A percentile compares a stretch with the other conserved stretches of the same genome.
Conservation (phyloP, 2,113 vertebrate species). For the Mesembrinibis cayennensis region DNA sequence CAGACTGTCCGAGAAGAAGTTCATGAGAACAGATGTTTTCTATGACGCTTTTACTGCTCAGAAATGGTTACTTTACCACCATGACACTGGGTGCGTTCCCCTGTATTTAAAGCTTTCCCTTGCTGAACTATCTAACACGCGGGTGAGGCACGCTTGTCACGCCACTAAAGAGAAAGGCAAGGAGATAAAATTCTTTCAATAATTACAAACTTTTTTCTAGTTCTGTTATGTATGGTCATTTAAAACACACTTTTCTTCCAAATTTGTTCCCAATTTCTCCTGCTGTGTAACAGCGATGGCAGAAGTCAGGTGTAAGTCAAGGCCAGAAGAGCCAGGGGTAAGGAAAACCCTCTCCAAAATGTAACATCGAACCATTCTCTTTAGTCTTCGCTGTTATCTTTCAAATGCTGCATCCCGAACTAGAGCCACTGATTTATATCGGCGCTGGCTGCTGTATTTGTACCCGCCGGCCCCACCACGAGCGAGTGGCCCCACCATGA, state of each 20-base stretch:
- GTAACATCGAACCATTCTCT: background rate
- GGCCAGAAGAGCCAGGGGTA: background rate
- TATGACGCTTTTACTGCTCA: background rate
- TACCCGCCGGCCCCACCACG: background rate
- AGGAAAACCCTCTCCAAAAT: background rate
- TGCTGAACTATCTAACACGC: background rate
- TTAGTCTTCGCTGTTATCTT: background rate
- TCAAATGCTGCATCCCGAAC: background rate
- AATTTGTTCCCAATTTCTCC: background rate
- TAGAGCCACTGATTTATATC: accelerated
- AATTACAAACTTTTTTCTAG: background rate
- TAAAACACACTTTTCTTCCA: background rate
- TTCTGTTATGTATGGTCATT: background rate
- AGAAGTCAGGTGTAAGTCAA: background rate
- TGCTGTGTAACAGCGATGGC: background rate
- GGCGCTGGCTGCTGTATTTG: background rate
- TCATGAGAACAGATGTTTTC: background rate
- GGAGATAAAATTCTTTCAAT: background rate
- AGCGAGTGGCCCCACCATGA: background rate
- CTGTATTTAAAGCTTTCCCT: background rate
- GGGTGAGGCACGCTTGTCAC: background rate
- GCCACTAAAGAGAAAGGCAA: background rate
- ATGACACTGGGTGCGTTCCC: background rate
- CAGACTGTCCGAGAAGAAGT: background rate
- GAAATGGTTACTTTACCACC: background rate